Conservation (phyloP, 2,797 vertebrate genomes). For the Loris lydekkerianus region DNA sequence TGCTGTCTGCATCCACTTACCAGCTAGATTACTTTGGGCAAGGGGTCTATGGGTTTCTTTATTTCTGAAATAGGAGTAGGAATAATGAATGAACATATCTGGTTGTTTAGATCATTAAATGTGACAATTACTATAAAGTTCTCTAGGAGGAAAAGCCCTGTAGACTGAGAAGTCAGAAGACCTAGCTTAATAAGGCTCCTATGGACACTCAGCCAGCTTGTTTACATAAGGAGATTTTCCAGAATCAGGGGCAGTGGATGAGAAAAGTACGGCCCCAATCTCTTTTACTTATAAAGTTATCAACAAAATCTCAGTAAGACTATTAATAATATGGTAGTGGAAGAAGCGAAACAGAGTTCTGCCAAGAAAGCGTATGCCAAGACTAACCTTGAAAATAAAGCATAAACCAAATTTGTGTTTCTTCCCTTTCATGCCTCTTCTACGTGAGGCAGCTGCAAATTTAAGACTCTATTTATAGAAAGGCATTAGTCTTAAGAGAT, state of each 20-base stretch:
- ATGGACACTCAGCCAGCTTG: background rate
- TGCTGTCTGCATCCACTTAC: background rate
- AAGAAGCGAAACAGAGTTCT: background rate
- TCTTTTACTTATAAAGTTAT: conserved; percentile 3
- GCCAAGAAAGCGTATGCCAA: background rate
- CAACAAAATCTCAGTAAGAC: conserved; percentile 26
- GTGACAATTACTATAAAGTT: background rate
- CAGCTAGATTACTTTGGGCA: background rate
- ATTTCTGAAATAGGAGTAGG: background rate
- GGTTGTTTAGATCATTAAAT: background rate
- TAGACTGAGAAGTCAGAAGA: background rate
- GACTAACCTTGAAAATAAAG: background rate
- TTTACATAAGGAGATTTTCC: background rate
- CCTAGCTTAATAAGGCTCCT: background rate
- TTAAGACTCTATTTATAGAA: background rate
- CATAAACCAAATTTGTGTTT: background rate
- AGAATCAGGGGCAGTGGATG: background rate
- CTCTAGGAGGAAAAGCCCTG: background rate
- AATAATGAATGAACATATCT: background rate
- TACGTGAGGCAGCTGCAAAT: background rate
- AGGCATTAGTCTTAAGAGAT: background rate
- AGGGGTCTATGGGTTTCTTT: background rate
- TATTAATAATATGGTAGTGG: background rate
- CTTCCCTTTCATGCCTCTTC: background rate
- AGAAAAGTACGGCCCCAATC: background rate